Evolutionary conservation across 2,797 vertebrate genomes (phyloP), one percentile per base, ranked within the genome.

Genomic region (Lutjanus campechanus): DNA sequence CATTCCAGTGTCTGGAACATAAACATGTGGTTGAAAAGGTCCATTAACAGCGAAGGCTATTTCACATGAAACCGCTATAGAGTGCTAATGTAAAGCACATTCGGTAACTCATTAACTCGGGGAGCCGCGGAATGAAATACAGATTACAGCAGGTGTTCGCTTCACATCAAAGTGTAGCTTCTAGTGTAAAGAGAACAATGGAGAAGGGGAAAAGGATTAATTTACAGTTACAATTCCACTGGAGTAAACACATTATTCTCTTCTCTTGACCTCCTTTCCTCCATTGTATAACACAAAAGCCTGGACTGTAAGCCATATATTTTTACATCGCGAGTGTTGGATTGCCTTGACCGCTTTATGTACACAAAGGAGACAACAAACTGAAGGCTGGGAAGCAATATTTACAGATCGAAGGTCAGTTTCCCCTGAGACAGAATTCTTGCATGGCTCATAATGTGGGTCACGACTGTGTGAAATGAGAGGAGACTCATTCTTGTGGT

Each of bases 381-480:
- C 85, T 74, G 76, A 88, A 81, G 85, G 81, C 79, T 73, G 85
- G 83, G 75, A 77, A 76, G 79, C 78, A 53, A 81, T 95, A 92
- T 95, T 95, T 95, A 95, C 94, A 94, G 92, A 94, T 91, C 89
- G 69, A 94, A 95, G 94, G 94, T 94, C 89, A 85, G 55, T 90
- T 91, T 93, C 85, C 89, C 85, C 91, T 86, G 90, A 94, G 84
- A 92, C 81, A 82, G 76, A 91, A 80, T 76, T 79, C 75, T 77
- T 88, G 78, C 78, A 78, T 86, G 84, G 84, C 80, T 92, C 63
- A 25, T 69, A 58, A 90, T 81, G 63, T 61, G 67, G 88, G 81
- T 43, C 86, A 81, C 43, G 58, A 61, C 74, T 22, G 46, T 47
- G 40, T 72, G 51, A 82, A 44, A 69, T 13, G 6, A 71, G 25